These are phyloP conservation scores for Enteromius radiatus DNA, from an alignment of 2,797 vertebrate species.

Conservation along the genomic window DNA sequence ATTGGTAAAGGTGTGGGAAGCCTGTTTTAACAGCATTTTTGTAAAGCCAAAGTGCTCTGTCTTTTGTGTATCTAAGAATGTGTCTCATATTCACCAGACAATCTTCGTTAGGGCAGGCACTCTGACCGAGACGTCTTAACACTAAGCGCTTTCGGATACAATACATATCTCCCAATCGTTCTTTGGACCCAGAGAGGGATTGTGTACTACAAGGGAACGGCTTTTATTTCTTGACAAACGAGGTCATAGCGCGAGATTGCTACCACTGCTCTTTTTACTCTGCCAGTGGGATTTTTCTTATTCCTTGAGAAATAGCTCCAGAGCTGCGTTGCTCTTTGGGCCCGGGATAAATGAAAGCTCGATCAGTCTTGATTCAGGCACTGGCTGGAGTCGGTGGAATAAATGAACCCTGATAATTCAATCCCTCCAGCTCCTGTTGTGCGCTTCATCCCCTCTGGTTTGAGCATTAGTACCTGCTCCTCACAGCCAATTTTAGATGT, in stretches of 20 bases:
- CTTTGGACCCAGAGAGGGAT: slow-evolving; percentile 42
- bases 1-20: neutral
- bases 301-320: slow-evolving; percentile 53
- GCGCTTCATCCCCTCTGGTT: slow-evolving; percentile 60
- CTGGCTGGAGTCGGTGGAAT: slow-evolving; percentile 66
- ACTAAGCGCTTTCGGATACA: slow-evolving; percentile 52
- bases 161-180: slow-evolving; percentile 49
- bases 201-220: slow-evolving; percentile 56
- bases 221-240: slow-evolving; percentile 63
- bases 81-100: slow-evolving; percentile 26
- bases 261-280: slow-evolving; percentile 53
- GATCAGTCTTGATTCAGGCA: slow-evolving; percentile 71
- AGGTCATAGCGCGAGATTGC: slow-evolving; percentile 61
- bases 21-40: slow-evolving; percentile 3
- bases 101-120: slow-evolving; percentile 19
- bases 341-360: slow-evolving; percentile 58
- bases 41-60: neutral
- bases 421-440: slow-evolving; percentile 65
- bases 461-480: slow-evolving; percentile 61
- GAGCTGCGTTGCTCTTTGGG: slow-evolving; percentile 55
- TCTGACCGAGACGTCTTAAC: slow-evolving; percentile 44
- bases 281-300: slow-evolving; percentile 59
- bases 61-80: slow-evolving; percentile 5
- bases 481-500: slow-evolving; percentile 68
- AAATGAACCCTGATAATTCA: slow-evolving; percentile 70